A percentile compares a stretch with the other conserved stretches of the same genome.
These are phyloP conservation scores for Pharmacophagus antenor DNA, from an alignment of 2,888 invertebrate species.

Conservation along the genomic window DNA sequence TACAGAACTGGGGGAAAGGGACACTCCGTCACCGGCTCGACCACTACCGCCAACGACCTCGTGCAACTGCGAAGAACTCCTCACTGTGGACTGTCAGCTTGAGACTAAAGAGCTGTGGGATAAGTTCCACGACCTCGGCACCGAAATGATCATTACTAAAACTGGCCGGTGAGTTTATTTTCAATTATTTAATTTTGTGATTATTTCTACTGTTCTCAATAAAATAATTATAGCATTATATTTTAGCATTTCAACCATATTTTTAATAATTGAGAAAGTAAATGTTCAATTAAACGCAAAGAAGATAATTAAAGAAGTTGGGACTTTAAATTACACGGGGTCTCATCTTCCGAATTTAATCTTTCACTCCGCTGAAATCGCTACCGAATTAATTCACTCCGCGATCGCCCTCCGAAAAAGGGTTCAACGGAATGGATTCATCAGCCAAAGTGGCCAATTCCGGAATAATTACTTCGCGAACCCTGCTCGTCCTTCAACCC, in stretches of 20 bases:
- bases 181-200: too few relatives aligned
- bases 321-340: constrained; percentile 20
- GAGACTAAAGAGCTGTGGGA: constrained; percentile 99
- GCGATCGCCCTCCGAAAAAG: constrained; percentile 63
- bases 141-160: constrained; percentile 99
- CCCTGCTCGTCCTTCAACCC: constrained; percentile 79
- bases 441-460: constrained; percentile 80
- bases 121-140: constrained; percentile 96
- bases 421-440: constrained; percentile 73
- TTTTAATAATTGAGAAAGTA: too few relatives aligned
- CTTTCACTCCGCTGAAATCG: constrained; percentile 68
- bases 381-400: constrained; percentile 73
- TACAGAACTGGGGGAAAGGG: constrained; percentile 73
- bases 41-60: constrained; percentile 74
- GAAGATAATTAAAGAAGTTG: constrained; percentile 7
- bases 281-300: too few relatives aligned
- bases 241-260: too few relatives aligned
- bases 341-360: constrained; percentile 66
- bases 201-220: too few relatives aligned
- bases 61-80: constrained; percentile 91
- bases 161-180: constrained; percentile 90
- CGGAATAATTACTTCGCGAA: constrained; percentile 79
- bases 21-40: constrained; percentile 73
- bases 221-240: too few relatives aligned
- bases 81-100: constrained; percentile 92